These are phyloP conservation scores for Rugalucina vietnamica DNA, from an alignment of 2,888 invertebrate genomes.

Conservation along the genomic window DNA sequence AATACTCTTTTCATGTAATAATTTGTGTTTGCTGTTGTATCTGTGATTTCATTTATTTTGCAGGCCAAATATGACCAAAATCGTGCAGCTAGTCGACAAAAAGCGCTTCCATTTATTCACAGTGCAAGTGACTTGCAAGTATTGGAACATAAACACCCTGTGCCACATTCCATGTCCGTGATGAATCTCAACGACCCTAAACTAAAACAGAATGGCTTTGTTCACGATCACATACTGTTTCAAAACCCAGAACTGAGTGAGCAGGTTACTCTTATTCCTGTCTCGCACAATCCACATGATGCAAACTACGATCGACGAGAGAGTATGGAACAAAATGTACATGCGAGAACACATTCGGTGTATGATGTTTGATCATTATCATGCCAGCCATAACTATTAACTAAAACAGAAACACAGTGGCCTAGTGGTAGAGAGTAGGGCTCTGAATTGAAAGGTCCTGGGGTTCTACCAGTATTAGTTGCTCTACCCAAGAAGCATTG, in stretches of 20 bases:
- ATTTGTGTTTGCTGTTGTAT: no score
- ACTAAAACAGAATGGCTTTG: conserved; percentile 34
- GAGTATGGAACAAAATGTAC: conserved; percentile 6
- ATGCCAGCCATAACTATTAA: no score
- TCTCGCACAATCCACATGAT: conserved; percentile 20
- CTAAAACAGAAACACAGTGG: no score
- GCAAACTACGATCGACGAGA: conserved; percentile 13
- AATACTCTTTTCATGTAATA: no score
- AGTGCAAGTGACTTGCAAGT: conserved; percentile 65
- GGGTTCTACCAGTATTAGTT: no score
- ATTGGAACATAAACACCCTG: conserved; percentile 41
- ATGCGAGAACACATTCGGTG: conserved; percentile 43
- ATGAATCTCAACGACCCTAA: conserved; percentile 53
- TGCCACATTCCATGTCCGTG: conserved; percentile 69
- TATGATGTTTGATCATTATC: conserved; percentile 51
- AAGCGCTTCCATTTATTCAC: conserved; percentile 86
- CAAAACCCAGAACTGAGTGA: conserved; percentile 42
- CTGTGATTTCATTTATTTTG: conserved; percentile 71
- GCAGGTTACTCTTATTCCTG: conserved; percentile 54
- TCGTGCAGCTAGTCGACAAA: conserved; percentile 85
- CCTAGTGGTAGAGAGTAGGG: no score
- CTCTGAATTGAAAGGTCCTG: no score
- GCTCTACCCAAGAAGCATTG: no score
- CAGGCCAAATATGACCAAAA: conserved; percentile 90
- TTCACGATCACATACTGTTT: conserved; percentile 50